Evolutionary conservation across 2,888 invertebrate genomes (phyloP), one percentile per base, ranked within the genome.

Genomic region (Andrena haemorrhoa): DNA sequence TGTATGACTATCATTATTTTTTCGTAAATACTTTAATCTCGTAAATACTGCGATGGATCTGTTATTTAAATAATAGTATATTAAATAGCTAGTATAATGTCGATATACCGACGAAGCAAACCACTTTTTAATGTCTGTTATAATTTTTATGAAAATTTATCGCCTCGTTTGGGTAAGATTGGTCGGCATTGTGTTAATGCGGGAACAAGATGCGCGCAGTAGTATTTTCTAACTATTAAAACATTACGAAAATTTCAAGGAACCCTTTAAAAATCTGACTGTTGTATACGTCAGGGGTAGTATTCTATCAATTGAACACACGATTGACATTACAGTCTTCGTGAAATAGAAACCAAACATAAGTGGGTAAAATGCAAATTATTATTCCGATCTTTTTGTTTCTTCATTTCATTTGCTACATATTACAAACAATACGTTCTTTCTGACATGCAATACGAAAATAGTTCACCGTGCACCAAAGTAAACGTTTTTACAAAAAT

Each of bases 241-340:
- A 33, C 10, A 6, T 58, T 10, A 58, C 35, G 58, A 73, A 56
- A 60, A 61, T 23, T 16, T 33, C 12, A 51, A 16, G 2, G 12
- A 26, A 56, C 56, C 0, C 20, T 61, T 33, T 33, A n/a, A 33
- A 33, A 63, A 41, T 41, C 35, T 20, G 10, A 31, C n/a, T 23
- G 10, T 29, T 35, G 33, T 23, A 35, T 56, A 35, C 49, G 23
- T 76, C 20, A 51, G 20, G 31, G 68, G 66, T 70, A 61, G 71
- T 26, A 58, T 31, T 79, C 60, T 79, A 76, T 76, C 65, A 65
- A 79, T 60, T 35, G 60, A 53, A 16, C 41, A 31, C 73, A 51
- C 53, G 61, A 60, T 47, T 12, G 41, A n/a, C 31, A 60, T 80
- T 71, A 77, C 26, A 66, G 26, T 61, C 41, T 70, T 61, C 33